Percentiles rank a stretch among this genome's conserved stretches.
Conservation (phyloP, 2,797 vertebrate genomes). For the Peromyscus melanophrys region DNA sequence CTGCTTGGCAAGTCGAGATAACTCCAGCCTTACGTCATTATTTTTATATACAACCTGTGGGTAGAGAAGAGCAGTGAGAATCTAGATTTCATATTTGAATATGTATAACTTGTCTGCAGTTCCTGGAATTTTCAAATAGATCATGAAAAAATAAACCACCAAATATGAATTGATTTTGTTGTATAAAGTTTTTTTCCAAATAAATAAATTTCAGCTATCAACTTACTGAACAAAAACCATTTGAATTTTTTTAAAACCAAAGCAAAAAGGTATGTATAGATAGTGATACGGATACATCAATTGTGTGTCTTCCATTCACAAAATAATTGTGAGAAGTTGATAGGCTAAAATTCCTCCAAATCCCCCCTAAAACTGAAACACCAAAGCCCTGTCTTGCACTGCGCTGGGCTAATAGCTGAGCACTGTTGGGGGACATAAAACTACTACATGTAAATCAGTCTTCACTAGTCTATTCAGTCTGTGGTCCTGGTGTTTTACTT, state of each 20-base stretch:
- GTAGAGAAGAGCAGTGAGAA: conserved; percentile 80
- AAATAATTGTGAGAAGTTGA: conserved; percentile 58
- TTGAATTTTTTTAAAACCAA: neutral
- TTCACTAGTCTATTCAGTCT: conserved; percentile 62
- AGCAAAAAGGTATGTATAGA: neutral
- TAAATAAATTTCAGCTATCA: conserved; percentile 43
- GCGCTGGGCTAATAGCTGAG: conserved; percentile 61
- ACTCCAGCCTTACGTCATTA: conserved; percentile 97
- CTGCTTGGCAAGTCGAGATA: conserved; percentile 96
- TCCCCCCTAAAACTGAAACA: conserved; percentile 18
- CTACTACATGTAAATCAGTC: neutral
- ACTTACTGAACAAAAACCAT: neutral
- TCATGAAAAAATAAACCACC: neutral
- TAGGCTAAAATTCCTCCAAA: conserved; percentile 64
- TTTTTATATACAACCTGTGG: conserved; percentile 99
- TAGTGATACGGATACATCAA: neutral
- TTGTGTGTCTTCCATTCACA: neutral
- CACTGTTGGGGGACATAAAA: conserved; percentile 55
- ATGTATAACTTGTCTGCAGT: neutral
- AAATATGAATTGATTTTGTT: neutral
- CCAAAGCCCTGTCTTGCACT: conserved; percentile 46
- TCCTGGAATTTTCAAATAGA: neutral
- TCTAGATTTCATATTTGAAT: neutral
- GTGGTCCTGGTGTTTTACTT: conserved; percentile 46
- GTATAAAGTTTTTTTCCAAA: neutral